Evolutionary conservation across 2,113 vertebrate genomes (phyloP).

Genomic region (Grammomys dolichurus): DNA sequence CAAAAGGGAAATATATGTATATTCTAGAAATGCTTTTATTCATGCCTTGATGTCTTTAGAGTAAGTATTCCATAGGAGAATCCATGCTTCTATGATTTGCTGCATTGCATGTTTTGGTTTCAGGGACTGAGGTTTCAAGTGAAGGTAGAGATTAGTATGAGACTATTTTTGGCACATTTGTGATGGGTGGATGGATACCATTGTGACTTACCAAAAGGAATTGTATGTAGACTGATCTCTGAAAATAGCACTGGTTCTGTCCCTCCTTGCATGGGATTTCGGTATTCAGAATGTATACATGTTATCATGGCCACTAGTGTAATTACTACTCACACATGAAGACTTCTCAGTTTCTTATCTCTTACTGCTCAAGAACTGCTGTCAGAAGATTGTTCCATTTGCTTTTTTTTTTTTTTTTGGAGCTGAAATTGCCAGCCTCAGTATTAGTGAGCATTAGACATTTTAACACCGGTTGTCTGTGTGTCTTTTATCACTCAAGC

Average conservation of each 20-base stretch:
- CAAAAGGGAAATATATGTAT: slow-evolving; percentile 29
- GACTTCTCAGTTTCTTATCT: slow-evolving; percentile 14
- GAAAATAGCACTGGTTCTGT: slow-evolving; percentile 61
- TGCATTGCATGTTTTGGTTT: slow-evolving; percentile 37
- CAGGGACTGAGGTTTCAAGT: slow-evolving; percentile 12
- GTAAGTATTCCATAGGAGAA: not conserved
- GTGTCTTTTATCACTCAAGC: not conserved
- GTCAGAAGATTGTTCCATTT: slow-evolving; percentile 13
- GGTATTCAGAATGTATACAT: not conserved
- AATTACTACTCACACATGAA: not conserved
- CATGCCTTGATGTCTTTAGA: not conserved
- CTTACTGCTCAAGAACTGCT: slow-evolving; percentile 62
- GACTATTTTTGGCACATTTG: slow-evolving; percentile 54
- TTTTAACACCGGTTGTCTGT: slow-evolving; percentile 4
- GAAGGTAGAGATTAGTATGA: slow-evolving; percentile 33
- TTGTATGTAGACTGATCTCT: slow-evolving; percentile 35
- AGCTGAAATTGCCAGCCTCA: not conserved
- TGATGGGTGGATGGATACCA: not conserved
- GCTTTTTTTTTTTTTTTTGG: not conserved
- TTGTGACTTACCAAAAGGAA: slow-evolving; percentile 71
- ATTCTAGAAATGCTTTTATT: slow-evolving; percentile 40
- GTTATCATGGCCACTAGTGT: not conserved
- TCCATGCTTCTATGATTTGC: not conserved
- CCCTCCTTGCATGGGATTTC: slow-evolving; percentile 40
- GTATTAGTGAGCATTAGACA: not conserved